Evolutionary conservation across 2,113 vertebrate genomes (phyloP), one percentile per base, ranked within the genome.

Genomic region (Tyto alba): DNA sequence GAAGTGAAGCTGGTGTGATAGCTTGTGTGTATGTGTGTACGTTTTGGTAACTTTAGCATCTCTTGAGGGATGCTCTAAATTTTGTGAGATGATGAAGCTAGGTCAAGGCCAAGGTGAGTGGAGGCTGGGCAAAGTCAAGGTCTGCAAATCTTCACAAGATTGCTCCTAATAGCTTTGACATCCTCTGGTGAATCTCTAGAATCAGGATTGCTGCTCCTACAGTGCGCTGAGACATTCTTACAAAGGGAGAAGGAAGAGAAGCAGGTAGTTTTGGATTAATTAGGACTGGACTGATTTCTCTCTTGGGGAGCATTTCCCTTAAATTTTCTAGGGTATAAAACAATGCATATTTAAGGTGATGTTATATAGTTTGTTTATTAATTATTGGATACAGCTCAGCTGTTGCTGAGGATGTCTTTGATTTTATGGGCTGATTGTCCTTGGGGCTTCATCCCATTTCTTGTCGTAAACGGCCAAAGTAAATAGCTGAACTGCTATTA

Each of bases 51-150:
- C 27, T 60, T 84, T 72, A 84, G n/a, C 83, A 47, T 89, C 83
- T 77, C 96, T 81, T 43, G 69, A 92, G 87, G 27, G 52, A 11
- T 64, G 77, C 56, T 68, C 86, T 82, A 17, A 22, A 79, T 91
- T 87, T 77, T 87, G 30, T 43, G 53, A 62, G 41, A 25, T 63
- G 59, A 9, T 40, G 12, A 66, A 78, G 81, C n/a, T 92, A 78
- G 89, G 73, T 60, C 89, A 85, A 86, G 79, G 82, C 87, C 87
- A 95, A 91, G 59, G 86, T 90, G 55, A 67, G n/a, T 6, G 21
- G 71, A 76, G 45, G 30, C 16, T 85, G 41, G 34, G 36, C 16
- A 69, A 82, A 88, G 75, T 69, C 32, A 62, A 29, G 9, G 25
- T 71, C 50, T 94, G 30, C 45, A 83, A 5, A 69, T 50, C 47